phyloP scores from a whole-genome alignment of 2,113 vertebrate species.

The Gallinago media region DNA sequence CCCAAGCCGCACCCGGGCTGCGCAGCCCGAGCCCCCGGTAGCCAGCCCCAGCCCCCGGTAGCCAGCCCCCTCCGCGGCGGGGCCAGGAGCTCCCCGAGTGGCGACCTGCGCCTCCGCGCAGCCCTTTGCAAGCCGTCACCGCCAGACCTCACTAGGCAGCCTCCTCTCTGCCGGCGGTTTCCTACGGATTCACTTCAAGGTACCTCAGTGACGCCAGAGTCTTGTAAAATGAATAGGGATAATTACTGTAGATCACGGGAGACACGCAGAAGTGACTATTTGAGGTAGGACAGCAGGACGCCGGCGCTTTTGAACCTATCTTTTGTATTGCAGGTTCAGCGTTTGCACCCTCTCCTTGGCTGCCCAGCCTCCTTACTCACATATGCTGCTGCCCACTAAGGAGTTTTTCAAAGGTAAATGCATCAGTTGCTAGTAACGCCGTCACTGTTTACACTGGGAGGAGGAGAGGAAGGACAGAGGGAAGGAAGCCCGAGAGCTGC shows the following conservation, averaged over 20 bases:
- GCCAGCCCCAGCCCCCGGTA: neutral
- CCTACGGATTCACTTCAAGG: neutral
- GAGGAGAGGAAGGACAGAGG: neutral
- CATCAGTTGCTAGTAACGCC: neutral
- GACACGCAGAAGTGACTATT: fast-evolving
- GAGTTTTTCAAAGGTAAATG: neutral
- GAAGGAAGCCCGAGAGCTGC: neutral
- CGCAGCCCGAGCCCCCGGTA: neutral
- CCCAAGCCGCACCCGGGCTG: neutral
- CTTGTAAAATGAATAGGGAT: neutral
- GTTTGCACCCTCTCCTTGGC: neutral
- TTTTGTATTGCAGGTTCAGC: neutral
- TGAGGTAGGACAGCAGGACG: neutral
- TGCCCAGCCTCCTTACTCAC: neutral
- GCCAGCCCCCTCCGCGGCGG: neutral
- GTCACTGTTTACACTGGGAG: neutral
- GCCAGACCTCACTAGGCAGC: fast-evolving
- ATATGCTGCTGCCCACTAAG: neutral
- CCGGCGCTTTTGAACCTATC: neutral
- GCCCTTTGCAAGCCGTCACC: fast-evolving
- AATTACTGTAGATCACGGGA: neutral
- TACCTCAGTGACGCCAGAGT: neutral
- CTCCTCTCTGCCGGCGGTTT: neutral
- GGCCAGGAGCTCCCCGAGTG: neutral
- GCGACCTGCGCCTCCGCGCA: neutral